Evolutionary conservation across 2,888 invertebrate genomes (phyloP).

Genomic region (Ischnus inquisitorius): DNA sequence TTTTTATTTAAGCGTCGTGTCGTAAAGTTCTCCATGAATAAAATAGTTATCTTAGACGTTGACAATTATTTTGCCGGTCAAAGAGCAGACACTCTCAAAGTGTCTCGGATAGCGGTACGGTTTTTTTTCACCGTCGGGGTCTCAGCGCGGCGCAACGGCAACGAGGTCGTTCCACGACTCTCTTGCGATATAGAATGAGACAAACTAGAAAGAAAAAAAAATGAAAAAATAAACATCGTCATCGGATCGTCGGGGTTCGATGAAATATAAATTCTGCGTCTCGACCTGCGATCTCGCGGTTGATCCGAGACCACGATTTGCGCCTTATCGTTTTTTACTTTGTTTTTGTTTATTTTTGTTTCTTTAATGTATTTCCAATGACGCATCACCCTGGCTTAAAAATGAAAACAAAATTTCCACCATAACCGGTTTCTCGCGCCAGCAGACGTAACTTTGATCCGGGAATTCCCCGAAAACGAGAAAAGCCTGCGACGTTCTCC

Average conservation of each 20-base stretch:
- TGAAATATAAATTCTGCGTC: slow-evolving; percentile 1
- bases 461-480: neutral
- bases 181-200: neutral
- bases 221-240: slow-evolving; percentile 24
- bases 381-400: slow-evolving; percentile 12
- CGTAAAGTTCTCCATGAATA: neutral
- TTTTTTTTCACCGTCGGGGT: slow-evolving; percentile 29
- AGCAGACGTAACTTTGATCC: neutral
- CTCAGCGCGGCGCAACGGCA: slow-evolving; percentile 13
- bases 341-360: slow-evolving; percentile 17
- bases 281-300: slow-evolving; percentile 2
- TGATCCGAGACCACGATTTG: slow-evolving; percentile 34
- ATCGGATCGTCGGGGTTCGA: neutral
- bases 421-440: slow-evolving; percentile 35
- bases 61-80: slow-evolving; percentile 32
- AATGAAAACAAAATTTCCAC: slow-evolving; percentile 40
- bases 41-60: neutral
- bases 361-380: slow-evolving; percentile 10
- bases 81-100: slow-evolving; percentile 35
- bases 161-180: slow-evolving; percentile 37
- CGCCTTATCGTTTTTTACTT: neutral
- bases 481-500: neutral
- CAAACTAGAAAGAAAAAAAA: slow-evolving; percentile 1
- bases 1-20: neutral
- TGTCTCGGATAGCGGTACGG: slow-evolving; percentile 41